These are phyloP conservation scores for Xerus inauris DNA, from an alignment of 2,113 vertebrate genomes.

Conservation along the genomic window DNA sequence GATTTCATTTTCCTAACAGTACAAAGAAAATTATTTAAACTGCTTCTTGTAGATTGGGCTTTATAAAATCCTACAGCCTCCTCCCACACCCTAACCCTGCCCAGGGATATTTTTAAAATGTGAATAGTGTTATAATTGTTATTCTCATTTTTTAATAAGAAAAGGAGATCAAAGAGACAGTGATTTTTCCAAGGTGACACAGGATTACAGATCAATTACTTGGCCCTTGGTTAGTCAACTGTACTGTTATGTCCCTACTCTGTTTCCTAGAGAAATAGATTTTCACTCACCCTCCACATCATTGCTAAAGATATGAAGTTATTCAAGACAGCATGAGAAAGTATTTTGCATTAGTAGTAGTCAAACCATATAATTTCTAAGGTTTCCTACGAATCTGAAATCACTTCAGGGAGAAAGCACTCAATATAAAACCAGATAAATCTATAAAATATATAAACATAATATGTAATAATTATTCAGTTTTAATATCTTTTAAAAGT, in stretches of 20 bases:
- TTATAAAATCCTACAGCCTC: not conserved
- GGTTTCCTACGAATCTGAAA: not conserved
- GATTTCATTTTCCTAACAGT: not conserved
- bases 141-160: not conserved
- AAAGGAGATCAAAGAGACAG: not conserved
- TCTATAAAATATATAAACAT: not conserved
- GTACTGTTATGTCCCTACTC: not conserved
- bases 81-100: rapidly evolving
- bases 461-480: not conserved
- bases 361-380: not conserved
- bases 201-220: not conserved
- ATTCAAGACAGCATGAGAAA: not conserved
- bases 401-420: not conserved
- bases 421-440: slow-evolving; percentile 17
- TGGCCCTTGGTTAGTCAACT: not conserved
- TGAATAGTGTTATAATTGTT: not conserved
- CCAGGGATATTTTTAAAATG: not conserved
- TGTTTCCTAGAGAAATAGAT: not conserved
- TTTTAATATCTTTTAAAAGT: not conserved
- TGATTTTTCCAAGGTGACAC: not conserved
- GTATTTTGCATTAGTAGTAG: not conserved
- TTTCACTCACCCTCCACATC: not conserved
- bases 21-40: slow-evolving; percentile 4
- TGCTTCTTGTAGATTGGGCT: not conserved
- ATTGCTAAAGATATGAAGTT: not conserved